A percentile compares a stretch with the other conserved stretches of the same genome.
Conservation (phyloP, 2,113 vertebrate species). For the Cavia porcellus region DNA sequence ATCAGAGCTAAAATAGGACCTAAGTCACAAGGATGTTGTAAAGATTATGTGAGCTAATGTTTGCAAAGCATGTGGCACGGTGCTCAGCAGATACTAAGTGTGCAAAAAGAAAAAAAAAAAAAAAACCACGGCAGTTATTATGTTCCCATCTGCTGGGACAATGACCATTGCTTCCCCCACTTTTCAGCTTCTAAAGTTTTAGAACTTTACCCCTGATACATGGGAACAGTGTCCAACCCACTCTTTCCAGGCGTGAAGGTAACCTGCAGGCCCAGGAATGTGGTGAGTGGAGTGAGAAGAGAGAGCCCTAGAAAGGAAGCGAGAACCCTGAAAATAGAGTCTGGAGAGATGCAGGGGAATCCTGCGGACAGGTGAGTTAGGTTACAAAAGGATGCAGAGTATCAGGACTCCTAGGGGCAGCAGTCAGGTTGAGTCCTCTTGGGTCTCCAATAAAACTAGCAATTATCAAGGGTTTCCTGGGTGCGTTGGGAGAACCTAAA, state of each 20-base stretch:
- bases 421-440: background rate
- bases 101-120: background rate
- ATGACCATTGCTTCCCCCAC: background rate
- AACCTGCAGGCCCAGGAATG: background rate
- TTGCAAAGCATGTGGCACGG: background rate
- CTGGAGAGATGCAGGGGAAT: background rate
- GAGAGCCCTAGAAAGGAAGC: background rate
- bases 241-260: background rate
- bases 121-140: background rate
- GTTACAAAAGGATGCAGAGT: accelerated
- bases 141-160: background rate
- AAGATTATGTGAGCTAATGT: background rate
- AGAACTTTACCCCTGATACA: too few species aligned
- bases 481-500: background rate
- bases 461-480: background rate
- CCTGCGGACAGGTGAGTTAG: background rate
- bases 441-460: background rate
- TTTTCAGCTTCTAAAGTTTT: background rate
- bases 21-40: background rate
- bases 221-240: background rate
- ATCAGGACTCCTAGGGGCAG: background rate
- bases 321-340: background rate
- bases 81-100: background rate
- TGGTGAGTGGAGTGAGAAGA: background rate
- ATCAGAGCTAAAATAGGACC: background rate